phyloP scores from a whole-genome alignment of 2,113 vertebrate species.

The Todiramphus saurophagus region DNA sequence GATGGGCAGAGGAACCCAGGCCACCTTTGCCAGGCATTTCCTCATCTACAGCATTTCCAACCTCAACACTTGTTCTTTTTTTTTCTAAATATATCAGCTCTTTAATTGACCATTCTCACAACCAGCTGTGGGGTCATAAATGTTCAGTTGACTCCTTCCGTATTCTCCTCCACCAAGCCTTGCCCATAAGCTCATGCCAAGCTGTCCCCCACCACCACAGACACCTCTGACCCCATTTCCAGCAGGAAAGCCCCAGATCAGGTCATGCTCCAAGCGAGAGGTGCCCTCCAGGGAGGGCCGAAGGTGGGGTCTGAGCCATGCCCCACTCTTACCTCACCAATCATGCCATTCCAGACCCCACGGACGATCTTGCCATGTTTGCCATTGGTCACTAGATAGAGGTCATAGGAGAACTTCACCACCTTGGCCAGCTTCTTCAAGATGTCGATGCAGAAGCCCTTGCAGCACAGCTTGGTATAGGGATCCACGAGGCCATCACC shows the following conservation, averaged over 20 bases:
- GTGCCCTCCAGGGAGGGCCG: rapidly evolving
- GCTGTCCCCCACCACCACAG: background rate
- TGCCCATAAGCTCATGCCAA: background rate
- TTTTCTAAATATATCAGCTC: background rate
- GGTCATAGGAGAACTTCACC: slow-evolving; percentile 96
- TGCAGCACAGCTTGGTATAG: slow-evolving; percentile 96
- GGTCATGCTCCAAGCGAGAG: background rate
- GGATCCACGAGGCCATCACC: slow-evolving; percentile 74
- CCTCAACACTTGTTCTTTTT: background rate
- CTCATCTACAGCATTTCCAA: background rate
- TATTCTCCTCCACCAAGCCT: background rate
- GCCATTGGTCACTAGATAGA: slow-evolving; percentile 97
- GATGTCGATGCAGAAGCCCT: slow-evolving; percentile 98
- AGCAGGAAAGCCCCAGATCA: background rate
- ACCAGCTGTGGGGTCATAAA: background rate
- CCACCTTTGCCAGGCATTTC: background rate
- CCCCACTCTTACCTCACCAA: slow-evolving; percentile 88
- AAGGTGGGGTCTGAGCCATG: rapidly evolving
- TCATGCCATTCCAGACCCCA: slow-evolving; percentile 98
- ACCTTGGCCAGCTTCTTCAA: slow-evolving; percentile 93
- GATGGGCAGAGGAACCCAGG: background rate
- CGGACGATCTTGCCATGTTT: slow-evolving; percentile 95
- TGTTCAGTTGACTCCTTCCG: background rate
- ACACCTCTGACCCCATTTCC: background rate
- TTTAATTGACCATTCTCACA: background rate